Base-by-base conservation (phyloP, 2,888 invertebrate genomes). In the Drosophila stalkeri region DNA sequence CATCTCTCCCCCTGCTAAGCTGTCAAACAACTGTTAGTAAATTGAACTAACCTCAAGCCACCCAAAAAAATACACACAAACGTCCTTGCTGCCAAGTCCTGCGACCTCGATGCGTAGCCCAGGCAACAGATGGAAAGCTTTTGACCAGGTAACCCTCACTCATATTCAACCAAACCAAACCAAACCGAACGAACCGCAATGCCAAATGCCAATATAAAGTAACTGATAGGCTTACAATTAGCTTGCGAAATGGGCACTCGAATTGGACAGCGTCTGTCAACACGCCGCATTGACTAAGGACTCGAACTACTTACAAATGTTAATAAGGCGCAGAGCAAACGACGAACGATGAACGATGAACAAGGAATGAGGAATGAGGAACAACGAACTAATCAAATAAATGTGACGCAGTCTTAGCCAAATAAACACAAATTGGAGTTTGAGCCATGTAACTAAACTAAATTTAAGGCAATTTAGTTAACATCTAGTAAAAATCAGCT, bases 221-320 rank as follows among this genome's bases (percentile, higher is more conserved):
- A 64, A 54, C 37, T 62, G 72, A 71, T 75, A 67, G 66, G 66
- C 79, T 68, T 65, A 65, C 76, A 75, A 78, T 77, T 71, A 78
- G 78, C 52, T 37, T 59, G 47, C 56, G 39, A 61, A 72, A 60
- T 60, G 43, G 70, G 39, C 70, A 64, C 55, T 73, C 61, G 62
- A 59, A n/a, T 49, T 39, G 31, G 33, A 5, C 47, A n/a, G 65
- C 65, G 71, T 46, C 71, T 71, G 75, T 64, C 75, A 68, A 14
- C 41, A 44, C 47, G 12, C 27, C 27, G 47, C 47, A 83, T 86
- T 86, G 82, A 73, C 86, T 65, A 46, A 70, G 67, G 43, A 44
- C 37, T 12, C 49, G 31, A 49, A 18, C 56, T 37, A 31, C 67
- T 66, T 12, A 20, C 49, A 12, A 69, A 78, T 86, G 81, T 83